Base-by-base conservation (phyloP, 2,888 invertebrate species). In the Crossocerus cetratus region DNA sequence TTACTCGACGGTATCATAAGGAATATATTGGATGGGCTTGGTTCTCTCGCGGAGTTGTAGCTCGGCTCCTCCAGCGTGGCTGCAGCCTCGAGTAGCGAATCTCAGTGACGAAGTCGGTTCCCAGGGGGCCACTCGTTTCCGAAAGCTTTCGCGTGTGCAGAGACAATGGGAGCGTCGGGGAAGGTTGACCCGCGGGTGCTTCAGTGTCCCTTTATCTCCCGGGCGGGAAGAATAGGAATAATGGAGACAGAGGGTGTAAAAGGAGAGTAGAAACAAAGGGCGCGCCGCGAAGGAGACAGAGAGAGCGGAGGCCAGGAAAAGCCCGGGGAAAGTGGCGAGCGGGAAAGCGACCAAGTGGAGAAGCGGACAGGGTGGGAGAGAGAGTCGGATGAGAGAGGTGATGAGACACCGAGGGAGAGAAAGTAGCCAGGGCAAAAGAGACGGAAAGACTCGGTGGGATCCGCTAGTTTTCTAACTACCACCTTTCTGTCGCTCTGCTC, bases 401-500 rank as follows among this genome's bases (percentile, higher is more conserved):
- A 16, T 16, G 49, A 49, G 14, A 49, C 49, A 49, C 2, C 2
- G 49, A 16, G 44, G 49, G 21, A 56, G 45, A 71, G 44, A 65
- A 42, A 23, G 21, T 8, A 22, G 16, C 18, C 23, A 53, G 14
- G 43, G 22, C 20, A n/a, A 62, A 54, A 42, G 59, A 22, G 23
- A 18, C 18, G 57, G 42, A 45, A 45, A 58, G 44, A 62, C 60
- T 44, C 20, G 62, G 42, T n/a, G 44, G 54, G 56, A 56, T 22
- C 8, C 13, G 23, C 44, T 68, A 58, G 55, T 81, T 72, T 74
- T 43, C 49, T 59, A 70, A 69, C 77, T 72, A 69, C 53, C 64
- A 59, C 22, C 53, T 57, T 74, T 74, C 74, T 60, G 59, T 62
- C 69, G 49, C 65, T 60, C 68, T 78, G 76, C 62, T 74, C 76